These are phyloP conservation scores for Tridacna crocea DNA, from an alignment of 2,888 invertebrate genomes.

Conservation along the genomic window DNA sequence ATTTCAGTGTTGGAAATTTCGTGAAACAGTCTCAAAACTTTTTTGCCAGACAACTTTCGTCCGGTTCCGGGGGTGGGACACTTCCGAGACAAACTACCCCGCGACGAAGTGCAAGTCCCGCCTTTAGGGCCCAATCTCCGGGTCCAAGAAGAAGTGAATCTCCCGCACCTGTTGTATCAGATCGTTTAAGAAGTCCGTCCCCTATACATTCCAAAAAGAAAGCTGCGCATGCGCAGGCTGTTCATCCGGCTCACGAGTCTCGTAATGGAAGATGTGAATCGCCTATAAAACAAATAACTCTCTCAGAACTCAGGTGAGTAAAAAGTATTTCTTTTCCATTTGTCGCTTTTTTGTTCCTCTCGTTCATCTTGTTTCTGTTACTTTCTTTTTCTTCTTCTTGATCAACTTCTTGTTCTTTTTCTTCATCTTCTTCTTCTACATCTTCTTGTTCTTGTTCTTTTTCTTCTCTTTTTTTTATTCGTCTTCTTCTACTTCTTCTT, in stretches of 20 bases:
- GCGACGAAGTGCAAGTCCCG: slow-evolving; percentile 40
- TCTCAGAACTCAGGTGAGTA: slow-evolving; percentile 58
- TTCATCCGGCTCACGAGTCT: slow-evolving; percentile 49
- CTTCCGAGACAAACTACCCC: slow-evolving; percentile 22
- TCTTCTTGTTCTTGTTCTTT: neutral
- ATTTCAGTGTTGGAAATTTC: slow-evolving; percentile 44
- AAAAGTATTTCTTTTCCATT: neutral
- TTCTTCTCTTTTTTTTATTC: neutral
- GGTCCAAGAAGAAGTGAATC: slow-evolving; percentile 61
- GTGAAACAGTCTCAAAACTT: slow-evolving; percentile 53
- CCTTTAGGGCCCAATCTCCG: slow-evolving; percentile 42
- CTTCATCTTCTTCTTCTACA: neutral
- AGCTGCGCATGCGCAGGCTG: slow-evolving; percentile 22
- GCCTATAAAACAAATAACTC: slow-evolving; percentile 59
- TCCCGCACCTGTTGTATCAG: slow-evolving; percentile 57
- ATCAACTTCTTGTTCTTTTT: neutral
- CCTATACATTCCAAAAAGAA: slow-evolving; percentile 59
- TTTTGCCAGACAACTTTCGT: slow-evolving; percentile 40
- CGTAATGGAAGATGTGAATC: slow-evolving; percentile 61
- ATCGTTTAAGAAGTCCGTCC: slow-evolving; percentile 66
- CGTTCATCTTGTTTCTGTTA: neutral
- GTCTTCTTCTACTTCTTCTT: neutral
- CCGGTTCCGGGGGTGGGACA: slow-evolving; percentile 40
- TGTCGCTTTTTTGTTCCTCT: neutral
- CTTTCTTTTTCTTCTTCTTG: neutral